phyloP scores from a whole-genome alignment of 2,797 vertebrate species.

The Sebastes flavidus region DNA sequence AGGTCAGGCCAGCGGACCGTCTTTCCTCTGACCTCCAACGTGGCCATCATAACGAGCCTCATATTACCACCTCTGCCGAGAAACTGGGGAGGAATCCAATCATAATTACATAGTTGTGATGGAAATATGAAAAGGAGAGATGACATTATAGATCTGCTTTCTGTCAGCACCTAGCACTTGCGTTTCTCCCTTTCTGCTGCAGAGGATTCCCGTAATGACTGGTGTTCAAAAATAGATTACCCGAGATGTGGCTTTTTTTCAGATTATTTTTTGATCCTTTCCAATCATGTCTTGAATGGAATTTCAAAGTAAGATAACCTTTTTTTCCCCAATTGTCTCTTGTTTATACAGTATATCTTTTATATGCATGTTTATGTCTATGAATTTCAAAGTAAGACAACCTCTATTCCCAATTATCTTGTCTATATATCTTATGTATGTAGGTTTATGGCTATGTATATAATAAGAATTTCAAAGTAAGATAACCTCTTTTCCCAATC shows the following conservation, averaged over 20 bases:
- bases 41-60: slow-evolving; percentile 68
- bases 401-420: too few species aligned
- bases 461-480: too few species aligned
- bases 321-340: background rate
- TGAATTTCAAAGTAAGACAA: too few species aligned
- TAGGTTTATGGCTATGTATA: too few species aligned
- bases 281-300: slow-evolving; percentile 22
- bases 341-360: background rate
- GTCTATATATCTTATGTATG: too few species aligned
- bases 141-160: slow-evolving; percentile 80
- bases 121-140: slow-evolving; percentile 79
- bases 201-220: slow-evolving; percentile 77
- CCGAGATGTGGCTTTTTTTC: slow-evolving; percentile 23
- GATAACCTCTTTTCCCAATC: too few species aligned
- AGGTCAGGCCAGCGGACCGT: slow-evolving; percentile 66
- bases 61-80: slow-evolving; percentile 79
- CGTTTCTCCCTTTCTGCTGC: slow-evolving; percentile 66
- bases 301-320: slow-evolving; percentile 20
- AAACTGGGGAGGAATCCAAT: slow-evolving; percentile 79
- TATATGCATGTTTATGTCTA: too few species aligned
- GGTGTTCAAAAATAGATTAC: slow-evolving; percentile 71
- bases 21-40: slow-evolving; percentile 79
- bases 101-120: slow-evolving; percentile 80
- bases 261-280: slow-evolving; percentile 36
- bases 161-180: slow-evolving; percentile 67